Conservation (phyloP, 53 echinoderm and acorn worm genomes). For the Actinopyga echinites region DNA sequence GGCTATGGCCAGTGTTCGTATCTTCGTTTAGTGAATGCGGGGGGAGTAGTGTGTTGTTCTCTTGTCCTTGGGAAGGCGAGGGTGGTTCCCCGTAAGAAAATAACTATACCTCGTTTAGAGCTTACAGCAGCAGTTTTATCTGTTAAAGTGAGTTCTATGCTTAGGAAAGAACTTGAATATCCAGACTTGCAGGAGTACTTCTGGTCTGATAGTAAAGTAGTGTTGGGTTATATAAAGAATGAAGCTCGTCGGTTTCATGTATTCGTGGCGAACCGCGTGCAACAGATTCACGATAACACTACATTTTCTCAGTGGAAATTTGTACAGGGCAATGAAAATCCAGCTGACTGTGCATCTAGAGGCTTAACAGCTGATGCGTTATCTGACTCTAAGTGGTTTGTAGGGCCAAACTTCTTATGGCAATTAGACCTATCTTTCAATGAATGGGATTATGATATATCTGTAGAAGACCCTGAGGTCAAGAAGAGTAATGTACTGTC, state of each 20-base stretch:
- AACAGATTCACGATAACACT: conserved; percentile 43
- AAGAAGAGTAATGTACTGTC: neutral
- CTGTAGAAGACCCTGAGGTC: neutral
- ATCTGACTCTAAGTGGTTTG: too few relatives aligned
- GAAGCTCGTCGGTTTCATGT: conserved; percentile 54
- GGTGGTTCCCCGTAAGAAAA: conserved; percentile 45
- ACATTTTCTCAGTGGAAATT: conserved; percentile 42
- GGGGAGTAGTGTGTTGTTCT: conserved; percentile 15
- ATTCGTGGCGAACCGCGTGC: conserved; percentile 55
- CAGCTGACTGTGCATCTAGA: conserved; percentile 54
- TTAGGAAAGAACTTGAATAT: conserved; percentile 42
- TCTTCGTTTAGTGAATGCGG: conserved; percentile 50
- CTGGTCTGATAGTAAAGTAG: conserved; percentile 63
- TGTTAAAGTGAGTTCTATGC: conserved; percentile 40
- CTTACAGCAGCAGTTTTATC: conserved; percentile 56
- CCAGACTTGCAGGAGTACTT: conserved; percentile 30
- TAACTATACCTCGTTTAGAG: conserved; percentile 60
- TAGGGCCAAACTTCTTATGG: neutral
- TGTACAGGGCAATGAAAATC: conserved; percentile 33
- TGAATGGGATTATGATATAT: neutral
- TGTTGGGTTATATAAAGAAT: conserved; percentile 52
- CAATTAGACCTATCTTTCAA: neutral
- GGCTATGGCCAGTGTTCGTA: conserved; percentile 70
- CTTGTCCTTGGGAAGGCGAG: conserved; percentile 61
- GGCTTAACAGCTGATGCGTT: neutral